A percentile compares a stretch with the other conserved stretches of the same genome.
phyloP scores from a whole-genome alignment of 2,113 vertebrate species.

The Mus pahari region DNA sequence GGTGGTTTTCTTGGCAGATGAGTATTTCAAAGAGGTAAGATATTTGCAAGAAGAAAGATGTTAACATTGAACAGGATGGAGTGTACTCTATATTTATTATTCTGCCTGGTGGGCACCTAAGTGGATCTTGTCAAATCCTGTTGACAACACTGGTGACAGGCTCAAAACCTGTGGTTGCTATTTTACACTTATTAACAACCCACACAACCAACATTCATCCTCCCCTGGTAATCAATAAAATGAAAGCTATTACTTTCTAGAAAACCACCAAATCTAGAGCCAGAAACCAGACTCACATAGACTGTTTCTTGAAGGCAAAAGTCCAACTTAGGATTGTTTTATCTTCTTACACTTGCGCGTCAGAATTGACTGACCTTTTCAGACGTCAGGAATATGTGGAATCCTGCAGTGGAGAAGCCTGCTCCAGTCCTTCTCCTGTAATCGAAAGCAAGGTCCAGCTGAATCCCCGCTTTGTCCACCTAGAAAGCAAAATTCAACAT shows the following conservation, averaged over 20 bases:
- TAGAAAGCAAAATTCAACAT: neutral
- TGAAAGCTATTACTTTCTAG: constrained; percentile 11
- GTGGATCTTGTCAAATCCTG: neutral
- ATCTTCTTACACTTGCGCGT: neutral
- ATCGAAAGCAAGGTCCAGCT: neutral
- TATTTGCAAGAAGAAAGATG: constrained; percentile 2
- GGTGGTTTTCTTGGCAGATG: neutral
- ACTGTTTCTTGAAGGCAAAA: constrained; percentile 41
- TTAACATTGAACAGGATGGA: neutral
- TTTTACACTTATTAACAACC: constrained; percentile 41
- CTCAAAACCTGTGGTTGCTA: neutral
- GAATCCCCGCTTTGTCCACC: neutral
- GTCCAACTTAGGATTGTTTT: neutral
- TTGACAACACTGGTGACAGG: neutral
- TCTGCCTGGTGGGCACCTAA: neutral
- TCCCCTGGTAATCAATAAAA: constrained; percentile 11
- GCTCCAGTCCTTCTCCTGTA: neutral
- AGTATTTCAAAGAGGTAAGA: constrained; percentile 5
- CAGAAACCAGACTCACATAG: neutral
- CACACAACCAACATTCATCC: neutral
- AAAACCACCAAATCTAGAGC: constrained; percentile 38
- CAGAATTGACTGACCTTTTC: constrained; percentile 1
- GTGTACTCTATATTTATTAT: neutral
- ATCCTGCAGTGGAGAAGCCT: neutral
- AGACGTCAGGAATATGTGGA: constrained; percentile 15